Base-by-base conservation (phyloP, 2,113 vertebrate genomes). In the Percopsis transmontana region DNA sequence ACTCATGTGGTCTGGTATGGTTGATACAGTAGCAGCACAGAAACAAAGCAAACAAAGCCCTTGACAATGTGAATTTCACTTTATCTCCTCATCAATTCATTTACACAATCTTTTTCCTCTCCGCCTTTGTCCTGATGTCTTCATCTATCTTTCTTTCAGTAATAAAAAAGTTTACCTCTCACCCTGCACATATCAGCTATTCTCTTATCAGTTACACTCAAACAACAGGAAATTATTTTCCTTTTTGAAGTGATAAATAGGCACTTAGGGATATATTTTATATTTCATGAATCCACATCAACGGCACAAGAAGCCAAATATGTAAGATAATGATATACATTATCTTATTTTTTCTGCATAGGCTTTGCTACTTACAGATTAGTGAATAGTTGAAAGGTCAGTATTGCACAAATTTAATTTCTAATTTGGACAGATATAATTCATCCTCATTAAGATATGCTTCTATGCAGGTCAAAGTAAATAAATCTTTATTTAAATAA, bases 241-340 rank as follows among this genome's bases (percentile, higher is more conserved):
- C 66, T 12, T 73, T 72, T 65, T 66, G 59, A 67, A 69, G 56
- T 48, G 74, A 84, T 87, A 86, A 85, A 88, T 79, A 70, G 27
- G 27, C 27, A 6, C 27, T 33, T 33, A 87, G 75, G 87, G 72
- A 72, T 84, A 82, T 79, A 77, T 85, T 55, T 3, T 13, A 24
- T 70, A 56, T 7, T 6, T 33, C 64, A 51, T 48, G 66, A 75
- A 58, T 72, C 50, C 70, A 73, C 48, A 70, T 77, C 62, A 70
- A 68, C 75, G 18, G 40, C 40, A 39, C 58, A 39, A 12, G 59
- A 57, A 63, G 12, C 44, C 67, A 64, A 68, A 78, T 38, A 62
- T 44, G 50, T 44, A 47, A 40, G 24, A 19, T 27, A 42, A 58
- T 55, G 58, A 2, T 54, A 63, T 58, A 54, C 33, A 53, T 68